phyloP scores from a whole-genome alignment of 2,888 invertebrate genomes.

The Taenaris catops region DNA sequence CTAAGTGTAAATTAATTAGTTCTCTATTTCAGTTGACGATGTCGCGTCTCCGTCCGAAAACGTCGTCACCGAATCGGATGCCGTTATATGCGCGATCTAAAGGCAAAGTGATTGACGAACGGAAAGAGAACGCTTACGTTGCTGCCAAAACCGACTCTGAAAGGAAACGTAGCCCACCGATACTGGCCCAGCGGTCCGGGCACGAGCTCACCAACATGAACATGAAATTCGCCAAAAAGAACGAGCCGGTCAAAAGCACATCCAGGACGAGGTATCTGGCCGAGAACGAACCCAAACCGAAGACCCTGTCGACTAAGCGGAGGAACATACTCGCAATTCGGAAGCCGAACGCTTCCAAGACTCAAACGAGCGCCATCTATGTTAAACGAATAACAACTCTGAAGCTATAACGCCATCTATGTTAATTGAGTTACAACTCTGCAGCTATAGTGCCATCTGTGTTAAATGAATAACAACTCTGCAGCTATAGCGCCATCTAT shows the following conservation, averaged over 20 bases:
- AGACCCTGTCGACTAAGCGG: constrained; percentile 52
- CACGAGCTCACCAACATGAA: constrained; percentile 49
- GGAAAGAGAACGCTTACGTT: constrained; percentile 68
- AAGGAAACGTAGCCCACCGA: constrained; percentile 33
- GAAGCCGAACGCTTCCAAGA: constrained; percentile 61
- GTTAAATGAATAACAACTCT: too few species aligned
- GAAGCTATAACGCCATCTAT: too few species aligned
- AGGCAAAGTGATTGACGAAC: constrained; percentile 59
- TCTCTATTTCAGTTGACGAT: constrained; percentile 52
- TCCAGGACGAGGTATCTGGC: constrained; percentile 49
- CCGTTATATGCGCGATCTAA: constrained; percentile 61
- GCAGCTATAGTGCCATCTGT: too few species aligned
- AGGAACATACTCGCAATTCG: constrained; percentile 61
- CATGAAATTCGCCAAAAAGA: constrained; percentile 49
- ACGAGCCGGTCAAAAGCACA: constrained; percentile 49
- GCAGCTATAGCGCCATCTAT: too few species aligned
- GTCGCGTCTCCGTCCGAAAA: constrained; percentile 63
- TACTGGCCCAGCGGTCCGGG: constrained; percentile 46
- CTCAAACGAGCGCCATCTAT: constrained; percentile 44
- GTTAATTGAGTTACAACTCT: too few species aligned
- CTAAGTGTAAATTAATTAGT: constrained; percentile 5
- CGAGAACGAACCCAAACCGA: constrained; percentile 62
- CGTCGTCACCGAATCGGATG: constrained; percentile 49
- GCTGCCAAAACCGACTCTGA: constrained; percentile 55
- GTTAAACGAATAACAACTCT: constrained; percentile 45